Evolutionary conservation across 92 coral and sea anemone species (phyloP), one percentile per base, ranked within the genome.

Genomic region (Zoanthus sociatus): DNA sequence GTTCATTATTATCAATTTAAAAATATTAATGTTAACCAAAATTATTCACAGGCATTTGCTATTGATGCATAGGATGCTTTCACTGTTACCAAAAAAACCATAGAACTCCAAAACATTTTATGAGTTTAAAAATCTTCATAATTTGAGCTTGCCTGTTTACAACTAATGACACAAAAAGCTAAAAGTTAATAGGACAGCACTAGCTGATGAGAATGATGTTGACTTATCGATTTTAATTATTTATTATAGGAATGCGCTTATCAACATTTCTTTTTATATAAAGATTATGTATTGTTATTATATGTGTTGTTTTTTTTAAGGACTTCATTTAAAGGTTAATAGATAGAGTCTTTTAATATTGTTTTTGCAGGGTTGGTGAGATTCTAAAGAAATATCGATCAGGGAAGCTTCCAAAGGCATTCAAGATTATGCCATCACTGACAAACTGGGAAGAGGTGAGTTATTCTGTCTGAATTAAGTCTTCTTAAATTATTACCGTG

Each of bases 371-470:
- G 48, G 99, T 97, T 82, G 99, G 99, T 18, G 98, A 97, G 74
- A 95, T 97, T 73, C 89, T 97, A 64, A 93, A 92, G 73, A 97
- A 92, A 84, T 97, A 97, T 88, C 90, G 99, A 78, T 93, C 98
- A 44, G 99, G 99, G 71, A 95, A 95, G 78, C 90, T 97, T 33
- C 99, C 99, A 32, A 97, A 97, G 87, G 99, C 99, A 44, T 97
- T 97, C 81, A 97, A 97, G 88, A 92, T 97, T 74, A 95, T 97
- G 53, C 99, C 99, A 30, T 95, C 99, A 6, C 88, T 97, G 3
- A 86, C 95, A 20, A 97, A 97, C 89, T 97, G 99, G 99, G 99
- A 97, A 66, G 99, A 97, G 92, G 99, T 97, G 79, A 83, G 90
- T 76, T 4, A 15, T 9, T 13, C 17, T 48, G 26, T 48, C 53